Base-by-base conservation (phyloP, 2,888 invertebrate species). In the Papilio protenor region DNA sequence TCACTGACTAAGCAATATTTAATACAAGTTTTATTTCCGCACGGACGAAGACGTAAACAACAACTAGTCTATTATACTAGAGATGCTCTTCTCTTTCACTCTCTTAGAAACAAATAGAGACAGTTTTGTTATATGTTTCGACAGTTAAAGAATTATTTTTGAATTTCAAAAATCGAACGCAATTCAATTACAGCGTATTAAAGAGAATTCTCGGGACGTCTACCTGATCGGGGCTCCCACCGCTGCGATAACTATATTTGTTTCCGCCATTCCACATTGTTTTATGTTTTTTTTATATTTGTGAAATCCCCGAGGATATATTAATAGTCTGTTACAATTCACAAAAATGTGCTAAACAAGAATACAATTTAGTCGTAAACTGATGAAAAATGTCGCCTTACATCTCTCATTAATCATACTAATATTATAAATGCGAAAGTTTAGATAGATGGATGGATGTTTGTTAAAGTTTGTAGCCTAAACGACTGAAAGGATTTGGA, bases 181-280 rank as follows among this genome's bases (percentile, higher is more conserved):
- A 27, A 61, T 61, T 47, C 27, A 45, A 69, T 69, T 61, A 27
- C 1, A 59, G 1, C 49, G 23, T 66, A 73, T 77, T 73, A 45
- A 76, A 16, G 72, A n/a, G 6, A 57, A 73, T 45, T 70, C 73
- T 69, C 57, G 23, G 69, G n/a, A 52, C 66, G 27, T 21, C 71
- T 72, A 66, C 78, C 71, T 45, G 75, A 75, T 55, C 64, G 40
- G 52, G 23, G 45, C 61, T 73, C 77, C 72, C 77, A 57, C 45
- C 10, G 45, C 72, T 55, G 18, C 61, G 77, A 78, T 78, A 75
- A 75, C 23, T 40, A 55, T 78, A 52, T 77, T 74, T 71, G 77
- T 75, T 78, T 72, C 64, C 61, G 72, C 55, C 69, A 73, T 77
- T 75, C 27, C 61, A 27, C 14, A 72, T 72, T 78, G 75, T 78